These are phyloP conservation scores for Dendrocopos noguchii DNA, from an alignment of 2,113 vertebrate species.

Conservation along the genomic window DNA sequence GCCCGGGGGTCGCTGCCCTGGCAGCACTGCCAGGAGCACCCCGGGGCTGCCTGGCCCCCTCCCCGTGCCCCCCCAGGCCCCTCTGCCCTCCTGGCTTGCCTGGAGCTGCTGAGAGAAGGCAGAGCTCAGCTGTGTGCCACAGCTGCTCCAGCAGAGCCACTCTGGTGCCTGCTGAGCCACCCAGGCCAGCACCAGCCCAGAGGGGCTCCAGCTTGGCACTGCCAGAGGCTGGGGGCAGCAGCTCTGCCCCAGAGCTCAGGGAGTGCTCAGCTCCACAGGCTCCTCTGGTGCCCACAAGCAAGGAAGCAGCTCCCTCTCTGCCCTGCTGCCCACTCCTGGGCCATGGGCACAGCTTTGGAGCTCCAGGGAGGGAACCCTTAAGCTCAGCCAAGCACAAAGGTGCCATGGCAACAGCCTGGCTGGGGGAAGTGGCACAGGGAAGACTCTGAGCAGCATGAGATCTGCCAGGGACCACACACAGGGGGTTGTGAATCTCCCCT, in stretches of 20 bases:
- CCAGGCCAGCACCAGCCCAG: background rate
- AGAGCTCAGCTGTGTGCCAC: background rate
- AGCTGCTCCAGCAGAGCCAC: background rate
- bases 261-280: background rate
- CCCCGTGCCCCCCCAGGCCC: rapidly evolving
- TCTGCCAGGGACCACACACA: background rate
- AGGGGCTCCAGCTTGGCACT: background rate
- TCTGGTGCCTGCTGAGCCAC: background rate
- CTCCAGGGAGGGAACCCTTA: conserved; percentile 4
- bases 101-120: rapidly evolving
- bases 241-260: too few species aligned
- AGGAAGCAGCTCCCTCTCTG: background rate
- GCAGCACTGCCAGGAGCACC: background rate
- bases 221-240: background rate
- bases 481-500: background rate
- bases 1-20: rapidly evolving
- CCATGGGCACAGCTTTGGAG: background rate
- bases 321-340: background rate
- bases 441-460: background rate
- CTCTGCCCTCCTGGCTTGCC: background rate
- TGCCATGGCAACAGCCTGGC: conserved; percentile 30
- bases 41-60: background rate
- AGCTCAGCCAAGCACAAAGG: background rate
- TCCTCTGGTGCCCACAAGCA: background rate
- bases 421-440: background rate